Evolutionary conservation across 2,888 invertebrate species (phyloP).

Genomic region (Balanococcus diminutus): DNA sequence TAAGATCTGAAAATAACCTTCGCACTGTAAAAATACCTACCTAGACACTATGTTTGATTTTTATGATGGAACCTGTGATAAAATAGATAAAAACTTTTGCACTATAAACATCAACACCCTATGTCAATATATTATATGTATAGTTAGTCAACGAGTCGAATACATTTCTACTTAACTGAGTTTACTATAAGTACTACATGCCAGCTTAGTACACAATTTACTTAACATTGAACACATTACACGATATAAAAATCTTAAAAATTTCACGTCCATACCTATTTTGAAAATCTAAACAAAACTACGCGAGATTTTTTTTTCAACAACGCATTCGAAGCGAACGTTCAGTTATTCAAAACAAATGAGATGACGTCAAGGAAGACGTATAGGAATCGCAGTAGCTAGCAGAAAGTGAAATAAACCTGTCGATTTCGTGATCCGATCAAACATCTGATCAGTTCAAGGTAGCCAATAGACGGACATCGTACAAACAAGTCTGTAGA

Average conservation of each 20-base stretch:
- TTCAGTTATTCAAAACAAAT: not conserved
- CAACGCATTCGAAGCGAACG: not conserved
- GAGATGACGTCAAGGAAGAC: not conserved
- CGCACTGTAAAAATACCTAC: not conserved
- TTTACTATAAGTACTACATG: not conserved
- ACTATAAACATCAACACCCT: not conserved
- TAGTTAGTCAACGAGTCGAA: not conserved
- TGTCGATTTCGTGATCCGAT: conserved; percentile 9
- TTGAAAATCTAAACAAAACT: not conserved
- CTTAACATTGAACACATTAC: not conserved
- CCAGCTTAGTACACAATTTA: not conserved
- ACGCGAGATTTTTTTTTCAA: not conserved
- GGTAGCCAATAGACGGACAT: too few species aligned
- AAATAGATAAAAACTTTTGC: conserved; percentile 28
- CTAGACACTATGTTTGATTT: not conserved
- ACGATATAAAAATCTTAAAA: not conserved
- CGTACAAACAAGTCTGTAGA: not conserved
- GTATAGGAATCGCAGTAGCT: not conserved
- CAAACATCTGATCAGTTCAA: conserved; percentile 26
- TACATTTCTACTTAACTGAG: not conserved
- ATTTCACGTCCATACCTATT: not conserved
- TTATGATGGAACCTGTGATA: not conserved
- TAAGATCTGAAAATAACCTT: conserved; percentile 1
- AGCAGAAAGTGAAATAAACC: not conserved
- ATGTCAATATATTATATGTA: not conserved